Evolutionary conservation across 2,888 invertebrate genomes (phyloP), one percentile per base, ranked within the genome.

Genomic region (Laothoe populi): DNA sequence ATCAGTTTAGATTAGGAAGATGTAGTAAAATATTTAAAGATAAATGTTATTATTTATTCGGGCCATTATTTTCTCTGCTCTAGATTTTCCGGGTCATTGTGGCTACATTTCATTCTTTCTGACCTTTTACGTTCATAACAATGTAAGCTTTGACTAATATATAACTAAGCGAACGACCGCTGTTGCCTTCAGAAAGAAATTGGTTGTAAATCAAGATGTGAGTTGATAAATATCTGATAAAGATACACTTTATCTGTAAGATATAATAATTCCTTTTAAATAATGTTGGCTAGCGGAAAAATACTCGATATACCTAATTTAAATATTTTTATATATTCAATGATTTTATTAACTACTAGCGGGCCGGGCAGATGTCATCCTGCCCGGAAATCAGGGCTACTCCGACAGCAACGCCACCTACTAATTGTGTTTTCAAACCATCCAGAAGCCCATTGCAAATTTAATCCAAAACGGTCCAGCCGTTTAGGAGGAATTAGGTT

Each of bases 41-140:
- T 0, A 21, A 11, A 4, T 13, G 11, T 59, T 59, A 70, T 73
- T 77, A 77, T 78, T 79, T 76, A 79, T 81, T 72, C 71, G 60
- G 61, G 66, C 67, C 66, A 75, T 78, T 80, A 76, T 71, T 75
- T 62, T 67, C 66, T 66, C 75, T 72, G 73, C 66, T 69, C 70
- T n/a, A 68, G 74, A 73, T 75, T 74, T 70, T 59, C 44, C 42
- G 65, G 67, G 65, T 63, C 63, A 62, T 61, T 63, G 57, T 61
- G 64, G 57, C 65, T 61, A 49, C 62, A 65, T 66, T 63, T 62
- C 59, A 38, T 53, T 62, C 62, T 64, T 64, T 63, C 44, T 61
- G 61, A 60, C 66, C 61, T 61, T 61, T 35, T 26, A 26, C 19
- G 26, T n/a, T 10, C 48, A 13, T 13, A 7, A 26, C 11, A 5